Percentiles rank a stretch among this genome's conserved stretches.
Evolutionary conservation across 2,113 vertebrate genomes (phyloP).

Genomic region (Antechinus stuartii): DNA sequence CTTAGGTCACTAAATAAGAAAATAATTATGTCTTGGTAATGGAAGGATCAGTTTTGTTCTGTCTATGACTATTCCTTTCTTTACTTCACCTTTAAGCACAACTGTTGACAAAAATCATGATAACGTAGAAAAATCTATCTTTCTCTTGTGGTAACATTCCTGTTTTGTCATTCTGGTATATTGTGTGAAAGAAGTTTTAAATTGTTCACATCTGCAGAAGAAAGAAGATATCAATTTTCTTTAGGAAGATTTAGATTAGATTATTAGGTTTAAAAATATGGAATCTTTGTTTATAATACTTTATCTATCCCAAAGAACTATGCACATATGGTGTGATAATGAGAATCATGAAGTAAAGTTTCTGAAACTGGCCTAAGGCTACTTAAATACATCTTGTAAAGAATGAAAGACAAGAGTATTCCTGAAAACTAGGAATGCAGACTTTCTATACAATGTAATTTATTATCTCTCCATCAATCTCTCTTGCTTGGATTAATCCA

Average conservation of each 20-base stretch:
- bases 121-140: neutral
- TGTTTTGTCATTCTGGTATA: neutral
- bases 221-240: slow-evolving; percentile 45
- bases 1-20: slow-evolving; percentile 73
- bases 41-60: slow-evolving; percentile 73
- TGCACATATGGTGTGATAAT: slow-evolving; percentile 27
- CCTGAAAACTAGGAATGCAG: slow-evolving; percentile 23
- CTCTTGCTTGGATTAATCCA: slow-evolving; percentile 61
- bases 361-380: slow-evolving; percentile 58
- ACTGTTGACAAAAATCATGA: slow-evolving; percentile 33
- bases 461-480: slow-evolving; percentile 59
- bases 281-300: slow-evolving; percentile 56
- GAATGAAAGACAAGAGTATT: slow-evolving; percentile 9
- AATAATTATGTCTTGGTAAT: slow-evolving; percentile 78
- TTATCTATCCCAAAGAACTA: slow-evolving; percentile 62
- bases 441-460: slow-evolving; percentile 63
- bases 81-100: slow-evolving; percentile 49
- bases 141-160: slow-evolving; percentile 31
- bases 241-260: slow-evolving; percentile 54
- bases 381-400: slow-evolving; percentile 46
- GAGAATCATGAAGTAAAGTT: slow-evolving; percentile 67
- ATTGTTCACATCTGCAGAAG: slow-evolving; percentile 13
- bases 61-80: slow-evolving; percentile 29
- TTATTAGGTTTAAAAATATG: slow-evolving; percentile 23
- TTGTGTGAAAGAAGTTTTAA: slow-evolving; percentile 16